Percentiles rank a stretch among this genome's conserved stretches.
These are phyloP conservation scores for Sylvietta virens DNA, from an alignment of 2,113 vertebrate genomes.

Conservation along the genomic window DNA sequence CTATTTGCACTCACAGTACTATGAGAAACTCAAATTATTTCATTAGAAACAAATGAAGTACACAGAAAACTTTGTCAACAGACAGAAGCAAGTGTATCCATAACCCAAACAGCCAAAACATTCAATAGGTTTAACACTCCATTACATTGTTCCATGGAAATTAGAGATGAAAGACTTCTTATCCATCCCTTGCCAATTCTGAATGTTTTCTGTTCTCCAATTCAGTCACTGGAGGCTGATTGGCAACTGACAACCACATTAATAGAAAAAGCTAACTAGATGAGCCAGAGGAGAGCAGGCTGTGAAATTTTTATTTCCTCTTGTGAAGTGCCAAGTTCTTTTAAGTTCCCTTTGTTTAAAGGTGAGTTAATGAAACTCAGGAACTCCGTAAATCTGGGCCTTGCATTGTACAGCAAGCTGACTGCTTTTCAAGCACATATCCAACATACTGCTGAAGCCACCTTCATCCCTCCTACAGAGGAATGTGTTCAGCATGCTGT, in stretches of 20 bases:
- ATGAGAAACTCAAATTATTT: conserved; percentile 21
- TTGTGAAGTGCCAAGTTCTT: background rate
- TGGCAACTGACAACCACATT: conserved; percentile 39
- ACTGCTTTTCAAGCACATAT: background rate
- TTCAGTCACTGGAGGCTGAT: conserved; percentile 21
- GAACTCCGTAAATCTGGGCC: background rate
- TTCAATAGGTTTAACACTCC: conserved; percentile 23
- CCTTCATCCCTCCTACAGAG: background rate
- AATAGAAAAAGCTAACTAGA: conserved; percentile 25
- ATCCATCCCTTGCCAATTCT: conserved; percentile 33
- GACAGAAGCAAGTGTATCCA: conserved; percentile 3
- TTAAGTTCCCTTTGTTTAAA: background rate
- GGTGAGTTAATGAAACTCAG: background rate
- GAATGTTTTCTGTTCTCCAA: conserved; percentile 27
- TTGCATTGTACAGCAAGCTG: background rate
- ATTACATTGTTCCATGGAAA: conserved; percentile 26
- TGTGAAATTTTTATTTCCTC: conserved; percentile 9
- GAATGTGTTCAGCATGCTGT: background rate
- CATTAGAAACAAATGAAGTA: conserved; percentile 35
- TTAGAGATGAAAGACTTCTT: conserved; percentile 44
- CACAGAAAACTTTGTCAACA: conserved; percentile 41
- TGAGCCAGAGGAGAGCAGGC: conserved; percentile 15
- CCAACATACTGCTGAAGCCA: background rate
- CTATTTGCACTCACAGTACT: background rate
- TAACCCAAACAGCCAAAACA: conserved; percentile 27